phyloP scores from a whole-genome alignment of 1,140 invertebrate species.

The Cydia fagiglandana region DNA sequence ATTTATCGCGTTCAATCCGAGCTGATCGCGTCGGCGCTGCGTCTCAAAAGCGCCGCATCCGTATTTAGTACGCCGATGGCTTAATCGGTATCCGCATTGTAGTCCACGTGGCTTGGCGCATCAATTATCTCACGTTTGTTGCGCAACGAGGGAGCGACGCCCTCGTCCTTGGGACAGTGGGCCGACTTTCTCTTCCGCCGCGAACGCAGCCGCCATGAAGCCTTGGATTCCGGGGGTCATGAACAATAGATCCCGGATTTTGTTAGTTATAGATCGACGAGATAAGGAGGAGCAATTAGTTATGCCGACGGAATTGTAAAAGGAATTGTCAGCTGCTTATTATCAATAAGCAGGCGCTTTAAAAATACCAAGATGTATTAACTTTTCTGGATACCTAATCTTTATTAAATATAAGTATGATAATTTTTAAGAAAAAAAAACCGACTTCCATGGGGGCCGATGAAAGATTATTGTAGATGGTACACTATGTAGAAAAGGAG shows the following conservation, averaged over 20 bases:
- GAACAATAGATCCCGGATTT: slow-evolving; percentile 20
- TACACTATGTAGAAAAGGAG: no score
- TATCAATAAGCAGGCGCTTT: background rate
- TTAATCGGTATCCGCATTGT: background rate
- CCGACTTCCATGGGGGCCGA: no score
- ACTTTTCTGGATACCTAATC: no score
- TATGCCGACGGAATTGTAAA: background rate
- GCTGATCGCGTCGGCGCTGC: background rate
- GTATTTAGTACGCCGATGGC: background rate
- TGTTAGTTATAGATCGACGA: background rate
- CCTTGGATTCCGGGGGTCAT: background rate
- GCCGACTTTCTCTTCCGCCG: slow-evolving; percentile 58
- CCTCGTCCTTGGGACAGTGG: slow-evolving; percentile 66
- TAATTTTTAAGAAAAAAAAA: no score
- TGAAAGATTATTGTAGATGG: no score
- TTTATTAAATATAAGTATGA: no score
- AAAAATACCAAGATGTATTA: background rate
- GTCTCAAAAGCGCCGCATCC: background rate
- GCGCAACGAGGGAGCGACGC: slow-evolving; percentile 64
- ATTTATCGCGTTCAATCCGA: no score
- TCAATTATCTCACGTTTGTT: slow-evolving; percentile 65
- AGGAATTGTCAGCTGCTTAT: background rate
- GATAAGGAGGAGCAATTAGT: background rate
- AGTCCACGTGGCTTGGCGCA: slow-evolving; percentile 29
- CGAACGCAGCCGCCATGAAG: slow-evolving; percentile 33